These are phyloP conservation scores for Acrobasis suavella DNA, from an alignment of 2,888 invertebrate species.

Conservation along the genomic window DNA sequence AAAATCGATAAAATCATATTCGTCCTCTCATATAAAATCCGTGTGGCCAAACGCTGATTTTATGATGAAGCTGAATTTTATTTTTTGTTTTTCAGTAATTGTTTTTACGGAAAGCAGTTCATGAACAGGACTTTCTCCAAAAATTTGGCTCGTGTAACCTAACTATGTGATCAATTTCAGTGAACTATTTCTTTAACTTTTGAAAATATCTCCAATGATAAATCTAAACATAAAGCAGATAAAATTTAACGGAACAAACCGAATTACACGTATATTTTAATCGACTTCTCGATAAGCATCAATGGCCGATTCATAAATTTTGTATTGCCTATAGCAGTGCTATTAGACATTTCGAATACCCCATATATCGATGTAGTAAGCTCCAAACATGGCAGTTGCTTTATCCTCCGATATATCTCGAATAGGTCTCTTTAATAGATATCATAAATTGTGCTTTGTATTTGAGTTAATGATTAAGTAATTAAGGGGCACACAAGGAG, in stretches of 20 bases:
- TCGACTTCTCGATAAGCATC: neutral
- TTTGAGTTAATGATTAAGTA: neutral
- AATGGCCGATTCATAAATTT: constrained; percentile 15
- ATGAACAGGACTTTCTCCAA: too few relatives aligned
- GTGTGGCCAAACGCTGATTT: too few relatives aligned
- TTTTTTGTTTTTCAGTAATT: too few relatives aligned
- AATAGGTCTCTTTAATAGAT: constrained; percentile 22
- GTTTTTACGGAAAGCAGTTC: too few relatives aligned
- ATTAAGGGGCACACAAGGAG: too few relatives aligned
- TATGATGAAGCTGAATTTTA: too few relatives aligned
- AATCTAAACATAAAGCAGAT: neutral
- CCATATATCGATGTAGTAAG: constrained; percentile 54
- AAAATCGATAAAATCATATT: too few relatives aligned
- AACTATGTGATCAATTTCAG: too few relatives aligned
- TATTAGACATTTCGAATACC: constrained; percentile 48
- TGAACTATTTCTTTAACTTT: too few relatives aligned
- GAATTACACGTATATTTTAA: neutral
- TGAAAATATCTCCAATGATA: neutral
- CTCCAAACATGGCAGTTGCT: constrained; percentile 54
- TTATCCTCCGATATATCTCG: constrained; percentile 63
- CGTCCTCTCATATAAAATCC: too few relatives aligned
- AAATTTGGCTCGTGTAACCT: too few relatives aligned
- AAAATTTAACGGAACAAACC: neutral
- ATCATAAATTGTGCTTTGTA: constrained; percentile 24
- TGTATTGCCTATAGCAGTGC: constrained; percentile 10